phyloP scores from a whole-genome alignment of 23 tunicate species.

The Oikopleura dioica region DNA sequence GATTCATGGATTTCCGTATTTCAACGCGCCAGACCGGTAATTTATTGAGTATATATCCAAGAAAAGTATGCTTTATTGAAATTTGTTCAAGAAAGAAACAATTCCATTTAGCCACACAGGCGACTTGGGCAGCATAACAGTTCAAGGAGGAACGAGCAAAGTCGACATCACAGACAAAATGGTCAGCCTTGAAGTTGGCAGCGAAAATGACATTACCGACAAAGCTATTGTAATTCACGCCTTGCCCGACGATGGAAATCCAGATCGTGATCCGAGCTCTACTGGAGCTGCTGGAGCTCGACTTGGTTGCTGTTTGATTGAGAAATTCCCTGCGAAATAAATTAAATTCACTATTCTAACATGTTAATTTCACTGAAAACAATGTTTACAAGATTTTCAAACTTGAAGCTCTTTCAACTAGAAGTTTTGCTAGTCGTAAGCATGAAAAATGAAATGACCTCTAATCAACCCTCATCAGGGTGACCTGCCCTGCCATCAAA shows the following conservation, averaged over 20 bases:
- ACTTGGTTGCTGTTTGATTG: background rate
- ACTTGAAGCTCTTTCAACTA: too few relatives aligned
- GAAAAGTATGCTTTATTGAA: background rate
- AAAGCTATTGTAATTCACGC: background rate
- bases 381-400: too few relatives aligned
- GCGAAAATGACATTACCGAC: background rate
- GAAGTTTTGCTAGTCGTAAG: too few relatives aligned
- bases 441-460: too few relatives aligned
- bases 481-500: too few relatives aligned
- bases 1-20: too few relatives aligned
- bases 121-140: background rate
- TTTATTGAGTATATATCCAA: too few relatives aligned
- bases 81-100: background rate
- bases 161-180: background rate
- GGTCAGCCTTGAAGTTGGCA: background rate
- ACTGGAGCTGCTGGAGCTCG: background rate
- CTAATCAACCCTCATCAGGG: too few relatives aligned
- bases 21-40: too few relatives aligned
- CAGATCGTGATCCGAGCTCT: background rate
- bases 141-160: background rate
- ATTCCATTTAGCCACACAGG: background rate
- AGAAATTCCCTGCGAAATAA: too few relatives aligned
- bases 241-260: background rate
- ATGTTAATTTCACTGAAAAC: too few relatives aligned
- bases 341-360: too few relatives aligned